Conservation (phyloP, 2,113 vertebrate species). For the Morphnarchus princeps region DNA sequence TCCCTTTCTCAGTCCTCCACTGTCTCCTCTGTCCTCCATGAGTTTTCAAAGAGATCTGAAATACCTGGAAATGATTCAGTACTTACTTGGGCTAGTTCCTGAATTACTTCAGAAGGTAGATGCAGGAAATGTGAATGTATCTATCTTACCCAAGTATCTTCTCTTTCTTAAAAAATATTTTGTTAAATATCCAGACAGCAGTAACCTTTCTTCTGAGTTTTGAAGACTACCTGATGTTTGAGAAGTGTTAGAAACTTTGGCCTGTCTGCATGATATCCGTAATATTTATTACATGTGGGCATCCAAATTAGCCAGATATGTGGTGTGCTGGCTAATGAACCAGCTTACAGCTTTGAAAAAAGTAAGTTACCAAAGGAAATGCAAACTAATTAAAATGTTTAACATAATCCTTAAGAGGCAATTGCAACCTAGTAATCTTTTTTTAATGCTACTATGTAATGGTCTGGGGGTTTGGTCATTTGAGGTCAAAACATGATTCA, state of each 20-base stretch:
- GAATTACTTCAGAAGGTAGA: background rate
- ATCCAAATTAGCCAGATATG: background rate
- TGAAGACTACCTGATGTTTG: background rate
- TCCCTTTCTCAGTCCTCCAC: background rate
- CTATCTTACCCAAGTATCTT: background rate
- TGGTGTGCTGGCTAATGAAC: background rate
- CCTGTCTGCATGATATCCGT: background rate
- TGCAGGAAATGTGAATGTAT: background rate
- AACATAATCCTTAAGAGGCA: background rate
- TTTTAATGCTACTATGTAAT: background rate
- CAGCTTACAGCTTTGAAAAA: background rate
- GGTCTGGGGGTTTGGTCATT: background rate
- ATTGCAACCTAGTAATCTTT: background rate
- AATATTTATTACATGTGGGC: background rate
- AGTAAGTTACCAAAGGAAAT: background rate
- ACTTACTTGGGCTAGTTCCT: background rate
- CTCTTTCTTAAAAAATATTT: background rate
- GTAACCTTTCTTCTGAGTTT: background rate
- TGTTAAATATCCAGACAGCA: background rate
- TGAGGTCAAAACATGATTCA: background rate
- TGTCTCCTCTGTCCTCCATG: background rate
- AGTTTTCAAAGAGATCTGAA: background rate
- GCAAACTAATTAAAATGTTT: background rate
- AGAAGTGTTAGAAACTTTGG: background rate
- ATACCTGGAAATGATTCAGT: background rate